Conservation (phyloP, 2,113 vertebrate species). For the Mixornis gularis region DNA sequence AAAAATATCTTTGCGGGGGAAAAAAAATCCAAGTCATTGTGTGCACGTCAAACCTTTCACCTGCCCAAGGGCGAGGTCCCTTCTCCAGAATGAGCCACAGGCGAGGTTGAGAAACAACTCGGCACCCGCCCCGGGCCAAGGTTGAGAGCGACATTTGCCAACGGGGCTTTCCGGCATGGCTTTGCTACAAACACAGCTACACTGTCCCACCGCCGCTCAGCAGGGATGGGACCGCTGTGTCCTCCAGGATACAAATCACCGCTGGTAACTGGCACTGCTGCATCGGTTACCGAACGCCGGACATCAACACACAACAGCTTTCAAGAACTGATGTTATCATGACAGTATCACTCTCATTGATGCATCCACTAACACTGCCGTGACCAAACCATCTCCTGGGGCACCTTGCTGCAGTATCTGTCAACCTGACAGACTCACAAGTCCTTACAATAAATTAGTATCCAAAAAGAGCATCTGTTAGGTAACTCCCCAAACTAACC, state of each 20-base stretch:
- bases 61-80: not conserved
- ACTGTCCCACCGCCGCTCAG: accelerated
- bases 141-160: accelerated
- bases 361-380: not conserved
- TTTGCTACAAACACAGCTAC: accelerated
- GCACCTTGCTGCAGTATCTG: not conserved
- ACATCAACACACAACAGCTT: accelerated
- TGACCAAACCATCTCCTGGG: not conserved
- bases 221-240: not conserved
- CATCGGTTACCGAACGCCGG: accelerated
- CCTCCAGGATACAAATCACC: not conserved
- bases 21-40: accelerated
- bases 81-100: accelerated
- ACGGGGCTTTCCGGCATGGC: accelerated
- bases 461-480: not conserved
- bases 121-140: accelerated
- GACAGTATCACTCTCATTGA: not conserved
- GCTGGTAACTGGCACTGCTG: accelerated
- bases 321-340: not conserved
- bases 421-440: not conserved
- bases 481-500: not conserved
- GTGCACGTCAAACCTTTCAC: not conserved
- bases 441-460: not conserved
- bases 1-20: not conserved
- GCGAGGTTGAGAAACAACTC: accelerated